A percentile compares a stretch with the other conserved stretches of the same genome.
phyloP scores from a whole-genome alignment of 2,113 vertebrate species.

The Picathartes gymnocephalus region DNA sequence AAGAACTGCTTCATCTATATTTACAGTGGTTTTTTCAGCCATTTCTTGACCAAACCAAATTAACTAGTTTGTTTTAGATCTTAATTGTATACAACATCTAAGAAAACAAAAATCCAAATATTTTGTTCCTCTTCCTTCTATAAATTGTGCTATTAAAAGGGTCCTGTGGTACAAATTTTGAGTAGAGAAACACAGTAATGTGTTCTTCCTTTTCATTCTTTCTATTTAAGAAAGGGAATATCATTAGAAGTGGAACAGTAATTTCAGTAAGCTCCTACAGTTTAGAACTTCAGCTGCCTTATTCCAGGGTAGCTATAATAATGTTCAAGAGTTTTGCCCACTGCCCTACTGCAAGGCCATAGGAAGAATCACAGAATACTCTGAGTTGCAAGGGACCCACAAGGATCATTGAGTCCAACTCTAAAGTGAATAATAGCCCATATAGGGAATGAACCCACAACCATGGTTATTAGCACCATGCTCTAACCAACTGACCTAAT shows the following conservation, averaged over 20 bases:
- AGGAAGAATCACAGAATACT: neutral
- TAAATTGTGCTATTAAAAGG: neutral
- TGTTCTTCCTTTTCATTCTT: neutral
- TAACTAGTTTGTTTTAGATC: neutral
- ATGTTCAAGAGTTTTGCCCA: neutral
- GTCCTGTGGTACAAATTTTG: neutral
- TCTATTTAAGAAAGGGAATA: neutral
- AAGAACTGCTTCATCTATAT: neutral
- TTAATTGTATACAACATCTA: neutral
- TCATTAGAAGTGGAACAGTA: neutral
- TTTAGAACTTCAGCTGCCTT: neutral
- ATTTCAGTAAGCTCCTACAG: neutral
- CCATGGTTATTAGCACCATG: neutral
- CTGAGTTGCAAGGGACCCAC: neutral
- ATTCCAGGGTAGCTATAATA: neutral
- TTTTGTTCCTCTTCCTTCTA: neutral
- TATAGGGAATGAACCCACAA: neutral
- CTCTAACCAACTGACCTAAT: neutral
- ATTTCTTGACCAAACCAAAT: neutral
- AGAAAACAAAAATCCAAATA: neutral
- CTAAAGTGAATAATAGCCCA: neutral
- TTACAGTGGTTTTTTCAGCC: neutral
- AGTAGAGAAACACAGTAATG: neutral
- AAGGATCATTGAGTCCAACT: neutral
- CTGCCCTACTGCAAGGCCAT: fast-evolving